Conservation (phyloP, 2,888 invertebrate genomes). For the Ellobium chinense region DNA sequence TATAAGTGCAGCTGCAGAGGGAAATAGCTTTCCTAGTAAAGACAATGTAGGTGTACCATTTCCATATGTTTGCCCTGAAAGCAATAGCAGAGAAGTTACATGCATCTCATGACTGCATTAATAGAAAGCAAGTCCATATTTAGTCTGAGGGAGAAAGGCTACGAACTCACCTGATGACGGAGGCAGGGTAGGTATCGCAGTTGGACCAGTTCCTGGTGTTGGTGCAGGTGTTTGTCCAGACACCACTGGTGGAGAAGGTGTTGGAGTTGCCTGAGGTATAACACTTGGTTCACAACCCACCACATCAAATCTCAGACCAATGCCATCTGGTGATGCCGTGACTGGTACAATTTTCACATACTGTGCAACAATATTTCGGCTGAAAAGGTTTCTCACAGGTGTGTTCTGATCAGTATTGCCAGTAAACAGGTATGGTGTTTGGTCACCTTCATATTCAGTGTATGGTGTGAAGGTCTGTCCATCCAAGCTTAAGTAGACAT, state of each 20-base stretch:
- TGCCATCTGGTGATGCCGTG: slow-evolving; percentile 52
- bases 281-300: slow-evolving; percentile 66
- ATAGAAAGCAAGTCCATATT: too few species aligned
- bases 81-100: too few species aligned
- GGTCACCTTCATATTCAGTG: slow-evolving; percentile 56
- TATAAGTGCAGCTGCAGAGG: too few species aligned
- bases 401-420: slow-evolving; percentile 60
- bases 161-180: too few species aligned
- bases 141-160: too few species aligned
- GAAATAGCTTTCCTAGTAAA: too few species aligned
- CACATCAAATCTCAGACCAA: slow-evolving; percentile 62
- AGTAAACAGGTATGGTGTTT: slow-evolving; percentile 55
- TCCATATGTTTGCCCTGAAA: too few species aligned
- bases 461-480: slow-evolving; percentile 63
- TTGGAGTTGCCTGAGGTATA: slow-evolving; percentile 48
- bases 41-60: too few species aligned
- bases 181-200: too few species aligned
- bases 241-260: slow-evolving; percentile 48
- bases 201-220: too few species aligned
- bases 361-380: slow-evolving; percentile 64
- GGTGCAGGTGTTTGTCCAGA: too few species aligned
- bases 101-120: too few species aligned
- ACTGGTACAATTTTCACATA: slow-evolving; percentile 63
- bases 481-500: slow-evolving; percentile 61
- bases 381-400: slow-evolving; percentile 64